These are phyloP conservation scores for Nomada hirtipes DNA, from an alignment of 2,888 invertebrate genomes.

Conservation along the genomic window DNA sequence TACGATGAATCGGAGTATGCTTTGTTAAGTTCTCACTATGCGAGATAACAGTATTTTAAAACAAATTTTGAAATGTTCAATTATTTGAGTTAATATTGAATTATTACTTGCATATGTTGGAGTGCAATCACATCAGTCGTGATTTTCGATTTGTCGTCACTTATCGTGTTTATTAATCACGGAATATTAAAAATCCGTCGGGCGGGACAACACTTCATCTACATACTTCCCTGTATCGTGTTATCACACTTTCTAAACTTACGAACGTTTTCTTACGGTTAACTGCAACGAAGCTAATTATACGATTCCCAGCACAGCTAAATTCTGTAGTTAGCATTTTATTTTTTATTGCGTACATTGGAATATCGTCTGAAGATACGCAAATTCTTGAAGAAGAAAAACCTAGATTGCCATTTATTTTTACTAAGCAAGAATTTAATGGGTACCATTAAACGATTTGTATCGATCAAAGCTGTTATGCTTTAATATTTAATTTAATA, in stretches of 20 bases:
- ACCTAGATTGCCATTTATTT: not conserved
- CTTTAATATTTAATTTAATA: too few species aligned
- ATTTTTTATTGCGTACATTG: not conserved
- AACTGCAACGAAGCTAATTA: slow-evolving; percentile 9
- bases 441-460: too few species aligned
- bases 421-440: not conserved
- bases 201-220: slow-evolving; percentile 8
- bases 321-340: not conserved
- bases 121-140: not conserved
- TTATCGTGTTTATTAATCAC: not conserved
- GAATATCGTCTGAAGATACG: not conserved
- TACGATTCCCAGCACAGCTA: not conserved
- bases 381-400: too few species aligned
- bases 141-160: not conserved
- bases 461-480: too few species aligned
- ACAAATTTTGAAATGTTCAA: too few species aligned
- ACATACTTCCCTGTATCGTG: slow-evolving; percentile 9
- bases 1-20: not conserved
- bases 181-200: not conserved
- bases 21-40: too few species aligned
- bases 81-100: not conserved
- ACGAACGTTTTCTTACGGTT: slow-evolving; percentile 8
- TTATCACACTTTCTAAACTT: slow-evolving; percentile 36
- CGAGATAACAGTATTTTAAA: too few species aligned
- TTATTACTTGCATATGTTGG: not conserved